These are phyloP conservation scores for Hydroisotoma schaefferi DNA, from an alignment of 2,888 invertebrate species.

Conservation along the genomic window DNA sequence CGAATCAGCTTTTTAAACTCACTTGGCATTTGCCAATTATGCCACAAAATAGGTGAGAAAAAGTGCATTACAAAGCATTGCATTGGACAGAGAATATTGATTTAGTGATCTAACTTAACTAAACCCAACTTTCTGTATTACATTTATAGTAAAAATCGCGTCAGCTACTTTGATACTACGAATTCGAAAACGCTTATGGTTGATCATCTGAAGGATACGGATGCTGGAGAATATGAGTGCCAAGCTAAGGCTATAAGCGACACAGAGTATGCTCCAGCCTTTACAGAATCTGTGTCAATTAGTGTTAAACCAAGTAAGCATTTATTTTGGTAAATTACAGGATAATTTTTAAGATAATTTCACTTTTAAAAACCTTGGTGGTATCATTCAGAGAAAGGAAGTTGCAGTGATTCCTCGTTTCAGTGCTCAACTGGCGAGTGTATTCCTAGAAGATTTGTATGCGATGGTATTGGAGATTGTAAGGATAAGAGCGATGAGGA, in stretches of 20 bases:
- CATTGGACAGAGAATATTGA: background rate
- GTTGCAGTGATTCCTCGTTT: slow-evolving; percentile 50
- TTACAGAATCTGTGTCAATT: slow-evolving; percentile 26
- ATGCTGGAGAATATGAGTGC: slow-evolving; percentile 36
- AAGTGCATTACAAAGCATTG: background rate
- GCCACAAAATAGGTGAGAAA: slow-evolving; percentile 41
- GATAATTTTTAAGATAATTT: background rate
- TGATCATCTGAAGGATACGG: slow-evolving; percentile 33
- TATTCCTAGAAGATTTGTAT: slow-evolving; percentile 56
- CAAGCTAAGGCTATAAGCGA: slow-evolving; percentile 24
- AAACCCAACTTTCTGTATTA: background rate
- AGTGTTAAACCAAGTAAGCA: slow-evolving; percentile 37
- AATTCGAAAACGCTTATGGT: slow-evolving; percentile 32
- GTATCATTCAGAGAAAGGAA: slow-evolving; percentile 35
- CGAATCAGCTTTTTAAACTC: slow-evolving; percentile 31
- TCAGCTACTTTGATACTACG: slow-evolving; percentile 20
- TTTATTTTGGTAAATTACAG: background rate
- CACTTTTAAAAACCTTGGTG: background rate
- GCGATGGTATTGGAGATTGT: slow-evolving; percentile 58
- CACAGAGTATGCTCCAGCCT: slow-evolving; percentile 12
- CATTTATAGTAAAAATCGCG: slow-evolving; percentile 35
- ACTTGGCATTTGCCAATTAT: slow-evolving; percentile 38
- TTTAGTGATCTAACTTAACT: background rate
- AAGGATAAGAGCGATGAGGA: slow-evolving; percentile 57
- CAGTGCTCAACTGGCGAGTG: slow-evolving; percentile 52